Conservation (phyloP, 2,888 invertebrate species). For the Leptothorax acervorum region DNA sequence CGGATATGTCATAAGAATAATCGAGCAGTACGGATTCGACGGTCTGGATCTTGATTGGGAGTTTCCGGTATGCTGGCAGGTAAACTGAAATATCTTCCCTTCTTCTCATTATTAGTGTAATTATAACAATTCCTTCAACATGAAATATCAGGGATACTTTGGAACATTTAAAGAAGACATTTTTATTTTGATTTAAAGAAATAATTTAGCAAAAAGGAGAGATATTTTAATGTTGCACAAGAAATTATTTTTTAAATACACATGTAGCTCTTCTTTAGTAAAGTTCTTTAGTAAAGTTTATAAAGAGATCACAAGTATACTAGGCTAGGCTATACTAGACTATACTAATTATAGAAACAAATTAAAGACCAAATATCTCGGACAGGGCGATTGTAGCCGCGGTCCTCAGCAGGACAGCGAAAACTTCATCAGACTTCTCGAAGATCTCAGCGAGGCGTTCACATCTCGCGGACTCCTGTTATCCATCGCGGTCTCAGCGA, state of each 20-base stretch:
- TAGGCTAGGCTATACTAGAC: not conserved
- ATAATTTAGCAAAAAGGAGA: not conserved
- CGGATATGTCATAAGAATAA: slow-evolving; percentile 90
- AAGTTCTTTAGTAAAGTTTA: too few relatives aligned
- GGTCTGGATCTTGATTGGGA: slow-evolving; percentile 98
- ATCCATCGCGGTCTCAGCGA: slow-evolving; percentile 95
- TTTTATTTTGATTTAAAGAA: not conserved
- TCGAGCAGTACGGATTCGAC: slow-evolving; percentile 93
- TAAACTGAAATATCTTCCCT: slow-evolving; percentile 87
- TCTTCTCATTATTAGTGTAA: not conserved
- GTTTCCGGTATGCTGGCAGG: slow-evolving; percentile 97
- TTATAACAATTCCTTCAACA: not conserved
- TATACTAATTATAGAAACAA: not conserved
- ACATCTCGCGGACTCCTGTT: slow-evolving; percentile 90
- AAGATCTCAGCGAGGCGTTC: slow-evolving; percentile 90
- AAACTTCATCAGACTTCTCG: slow-evolving; percentile 91
- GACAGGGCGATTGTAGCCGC: slow-evolving; percentile 93
- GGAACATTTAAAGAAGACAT: not conserved
- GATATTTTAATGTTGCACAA: not conserved
- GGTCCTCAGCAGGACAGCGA: slow-evolving; percentile 93
- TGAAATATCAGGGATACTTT: not conserved
- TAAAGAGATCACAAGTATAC: not conserved
- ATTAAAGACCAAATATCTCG: slow-evolving; percentile 6
- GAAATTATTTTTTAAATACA: not conserved
- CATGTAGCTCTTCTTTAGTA: not conserved